Conservation (phyloP, 2,888 invertebrate species). For the Volucella inanis region DNA sequence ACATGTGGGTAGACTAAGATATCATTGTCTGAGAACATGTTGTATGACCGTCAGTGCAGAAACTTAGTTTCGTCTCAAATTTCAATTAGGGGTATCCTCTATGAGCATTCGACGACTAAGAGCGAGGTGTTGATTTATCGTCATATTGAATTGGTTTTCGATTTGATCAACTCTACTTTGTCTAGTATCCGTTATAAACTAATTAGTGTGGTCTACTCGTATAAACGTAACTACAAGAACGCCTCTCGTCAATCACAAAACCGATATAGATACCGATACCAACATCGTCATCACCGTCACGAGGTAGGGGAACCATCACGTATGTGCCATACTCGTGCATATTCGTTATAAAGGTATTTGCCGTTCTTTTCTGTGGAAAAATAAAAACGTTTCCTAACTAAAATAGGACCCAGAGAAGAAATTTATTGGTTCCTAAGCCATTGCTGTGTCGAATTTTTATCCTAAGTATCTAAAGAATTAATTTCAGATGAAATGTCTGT, state of each 20-base stretch:
- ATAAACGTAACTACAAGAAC: too few relatives aligned
- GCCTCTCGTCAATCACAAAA: slow-evolving; percentile 27
- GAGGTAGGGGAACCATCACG: slow-evolving; percentile 2
- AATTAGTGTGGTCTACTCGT: slow-evolving; percentile 19
- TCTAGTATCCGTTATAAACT: slow-evolving; percentile 36
- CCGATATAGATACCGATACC: too few relatives aligned
- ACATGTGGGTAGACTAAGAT: background rate
- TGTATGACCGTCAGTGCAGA: slow-evolving; percentile 28
- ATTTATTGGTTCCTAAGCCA: slow-evolving; percentile 24
- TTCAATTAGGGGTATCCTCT: slow-evolving; percentile 27
- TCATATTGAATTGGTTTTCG: slow-evolving; percentile 31
- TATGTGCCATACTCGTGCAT: slow-evolving; percentile 21
- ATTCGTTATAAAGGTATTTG: background rate
- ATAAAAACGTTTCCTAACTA: background rate
- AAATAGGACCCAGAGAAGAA: background rate
- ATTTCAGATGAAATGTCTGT: slow-evolving; percentile 25
- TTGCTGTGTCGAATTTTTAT: slow-evolving; percentile 19
- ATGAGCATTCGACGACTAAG: background rate
- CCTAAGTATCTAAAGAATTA: slow-evolving; percentile 24
- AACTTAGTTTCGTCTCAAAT: slow-evolving; percentile 29
- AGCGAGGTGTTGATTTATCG: background rate
- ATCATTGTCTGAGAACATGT: slow-evolving; percentile 27
- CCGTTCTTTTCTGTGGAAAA: background rate
- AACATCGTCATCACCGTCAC: too few relatives aligned
- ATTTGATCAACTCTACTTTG: slow-evolving; percentile 19